These are phyloP conservation scores for Euura saliciscinereae DNA, from an alignment of 1,140 invertebrate genomes.

Conservation along the genomic window DNA sequence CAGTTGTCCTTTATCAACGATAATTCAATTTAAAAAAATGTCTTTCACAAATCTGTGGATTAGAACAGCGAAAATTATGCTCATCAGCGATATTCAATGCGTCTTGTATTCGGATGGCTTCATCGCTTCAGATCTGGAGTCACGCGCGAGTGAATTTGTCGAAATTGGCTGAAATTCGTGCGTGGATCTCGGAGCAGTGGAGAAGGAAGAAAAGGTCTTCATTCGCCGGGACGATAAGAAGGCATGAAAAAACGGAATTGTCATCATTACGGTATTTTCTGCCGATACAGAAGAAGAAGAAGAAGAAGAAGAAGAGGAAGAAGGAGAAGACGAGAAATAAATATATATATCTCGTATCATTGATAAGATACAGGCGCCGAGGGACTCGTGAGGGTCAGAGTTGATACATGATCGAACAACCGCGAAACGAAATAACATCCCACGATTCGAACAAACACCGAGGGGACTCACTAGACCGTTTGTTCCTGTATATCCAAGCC, in stretches of 20 bases:
- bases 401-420: constrained; percentile 2
- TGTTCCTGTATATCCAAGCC: neutral
- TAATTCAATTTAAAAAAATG: no score
- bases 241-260: neutral
- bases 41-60: no score
- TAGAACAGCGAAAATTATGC: no score
- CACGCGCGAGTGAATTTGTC: neutral
- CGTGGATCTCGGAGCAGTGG: neutral
- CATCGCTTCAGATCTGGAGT: no score
- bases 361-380: neutral
- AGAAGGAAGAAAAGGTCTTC: neutral
- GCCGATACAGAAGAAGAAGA: neutral
- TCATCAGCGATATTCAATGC: no score
- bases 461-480: neutral
- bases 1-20: no score
- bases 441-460: neutral
- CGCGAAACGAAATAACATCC: neutral
- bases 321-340: neutral
- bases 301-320: neutral
- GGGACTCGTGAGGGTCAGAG: neutral
- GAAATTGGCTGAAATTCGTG: neutral
- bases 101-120: no score
- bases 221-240: neutral
- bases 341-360: neutral
- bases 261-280: constrained; percentile 3